These are phyloP conservation scores for Homarus americanus DNA, from an alignment of 1,140 invertebrate species.

Conservation along the genomic window DNA sequence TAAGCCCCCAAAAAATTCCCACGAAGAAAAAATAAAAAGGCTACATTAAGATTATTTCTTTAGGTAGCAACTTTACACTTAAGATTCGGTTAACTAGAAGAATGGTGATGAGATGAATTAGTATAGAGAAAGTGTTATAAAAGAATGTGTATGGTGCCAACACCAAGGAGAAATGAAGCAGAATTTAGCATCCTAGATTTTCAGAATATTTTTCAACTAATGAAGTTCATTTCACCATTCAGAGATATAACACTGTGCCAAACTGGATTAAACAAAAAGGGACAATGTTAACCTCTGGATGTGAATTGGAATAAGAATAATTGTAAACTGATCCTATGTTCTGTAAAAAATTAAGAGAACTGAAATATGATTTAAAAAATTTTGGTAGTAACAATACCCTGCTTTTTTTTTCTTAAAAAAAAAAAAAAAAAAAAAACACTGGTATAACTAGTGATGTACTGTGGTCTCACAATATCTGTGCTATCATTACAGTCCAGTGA, in stretches of 20 bases:
- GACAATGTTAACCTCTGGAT: neutral
- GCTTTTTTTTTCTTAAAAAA: neutral
- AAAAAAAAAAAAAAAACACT: neutral
- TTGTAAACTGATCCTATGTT: neutral
- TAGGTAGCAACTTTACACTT: too few species aligned
- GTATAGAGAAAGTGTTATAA: neutral
- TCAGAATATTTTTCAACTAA: neutral
- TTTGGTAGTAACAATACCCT: neutral
- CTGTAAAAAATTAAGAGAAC: neutral
- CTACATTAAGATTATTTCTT: neutral
- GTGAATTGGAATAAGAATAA: neutral
- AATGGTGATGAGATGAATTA: neutral
- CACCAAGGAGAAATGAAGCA: neutral
- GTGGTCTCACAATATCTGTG: neutral
- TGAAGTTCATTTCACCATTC: neutral
- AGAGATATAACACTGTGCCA: neutral
- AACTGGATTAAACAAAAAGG: neutral
- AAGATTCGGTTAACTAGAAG: too few species aligned
- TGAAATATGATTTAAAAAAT: neutral
- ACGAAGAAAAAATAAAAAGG: too few species aligned
- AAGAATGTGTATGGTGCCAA: neutral
- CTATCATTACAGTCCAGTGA: neutral
- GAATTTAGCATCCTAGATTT: neutral
- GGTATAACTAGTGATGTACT: too few species aligned
- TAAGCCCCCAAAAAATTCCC: too few species aligned